Evolutionary conservation across 2,888 invertebrate genomes (phyloP).

Genomic region (Eupithecia subumbrata): DNA sequence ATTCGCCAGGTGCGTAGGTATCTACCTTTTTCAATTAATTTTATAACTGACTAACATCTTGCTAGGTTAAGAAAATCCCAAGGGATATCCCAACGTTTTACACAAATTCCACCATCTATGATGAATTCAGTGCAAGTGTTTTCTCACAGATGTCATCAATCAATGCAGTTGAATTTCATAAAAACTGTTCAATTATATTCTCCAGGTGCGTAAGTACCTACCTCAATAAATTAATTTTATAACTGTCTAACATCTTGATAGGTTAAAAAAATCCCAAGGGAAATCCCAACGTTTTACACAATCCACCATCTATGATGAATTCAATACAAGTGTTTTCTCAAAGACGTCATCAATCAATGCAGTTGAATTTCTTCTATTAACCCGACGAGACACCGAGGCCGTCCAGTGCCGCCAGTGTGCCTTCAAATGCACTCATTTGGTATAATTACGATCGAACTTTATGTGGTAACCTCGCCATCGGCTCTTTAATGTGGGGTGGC

Average conservation of each 20-base stretch:
- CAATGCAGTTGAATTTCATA: constrained; percentile 67
- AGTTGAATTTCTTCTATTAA: constrained; percentile 72
- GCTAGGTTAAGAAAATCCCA: neutral
- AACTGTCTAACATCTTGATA: neutral
- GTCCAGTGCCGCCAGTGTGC: constrained; percentile 70
- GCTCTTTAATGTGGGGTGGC: constrained; percentile 46
- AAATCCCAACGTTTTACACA: neutral
- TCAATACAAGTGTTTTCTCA: constrained; percentile 20
- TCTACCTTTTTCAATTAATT: too few species aligned
- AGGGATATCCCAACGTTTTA: neutral
- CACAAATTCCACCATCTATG: neutral
- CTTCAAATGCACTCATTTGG: constrained; percentile 79
- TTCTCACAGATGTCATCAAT: constrained; percentile 55
- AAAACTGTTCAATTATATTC: too few species aligned
- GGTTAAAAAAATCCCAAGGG: neutral
- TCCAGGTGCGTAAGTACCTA: too few species aligned
- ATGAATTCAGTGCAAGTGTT: neutral
- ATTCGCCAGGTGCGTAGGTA: too few species aligned
- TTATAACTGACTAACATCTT: neutral
- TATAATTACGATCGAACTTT: constrained; percentile 79
- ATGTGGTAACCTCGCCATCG: constrained; percentile 73
- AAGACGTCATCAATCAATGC: constrained; percentile 59
- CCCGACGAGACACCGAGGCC: constrained; percentile 62
- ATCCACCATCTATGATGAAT: neutral
- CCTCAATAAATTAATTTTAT: too few species aligned